A percentile compares a stretch with the other conserved stretches of the same genome.
Evolutionary conservation across 2,888 invertebrate genomes (phyloP).

Genomic region (Lamellibrachia satsuma): DNA sequence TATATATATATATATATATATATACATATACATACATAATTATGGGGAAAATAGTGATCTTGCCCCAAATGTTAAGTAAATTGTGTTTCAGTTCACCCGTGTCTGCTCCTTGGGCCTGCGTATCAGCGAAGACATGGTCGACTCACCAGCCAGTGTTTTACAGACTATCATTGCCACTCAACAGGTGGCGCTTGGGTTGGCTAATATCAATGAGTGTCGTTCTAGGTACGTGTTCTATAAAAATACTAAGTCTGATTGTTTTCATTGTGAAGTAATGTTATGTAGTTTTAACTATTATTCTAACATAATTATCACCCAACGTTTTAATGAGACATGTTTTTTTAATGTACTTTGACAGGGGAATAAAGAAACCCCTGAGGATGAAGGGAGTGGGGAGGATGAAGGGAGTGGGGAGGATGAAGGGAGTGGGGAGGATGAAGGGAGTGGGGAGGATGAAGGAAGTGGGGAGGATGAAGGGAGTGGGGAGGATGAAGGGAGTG

Average conservation of each 20-base stretch:
- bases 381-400: too few relatives aligned
- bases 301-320: neutral
- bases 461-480: too few relatives aligned
- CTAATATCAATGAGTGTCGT: slow-evolving; percentile 50
- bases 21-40: too few relatives aligned
- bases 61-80: neutral
- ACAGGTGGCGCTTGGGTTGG: slow-evolving; percentile 61
- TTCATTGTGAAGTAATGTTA: neutral
- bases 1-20: too few relatives aligned
- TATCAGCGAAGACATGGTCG: neutral
- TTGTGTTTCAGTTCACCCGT: neutral
- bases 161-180: slow-evolving; percentile 63
- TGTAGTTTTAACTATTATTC: neutral
- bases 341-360: neutral
- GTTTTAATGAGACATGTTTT: neutral
- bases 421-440: too few relatives aligned
- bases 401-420: too few relatives aligned
- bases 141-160: slow-evolving; percentile 46
- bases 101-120: neutral
- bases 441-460: too few relatives aligned
- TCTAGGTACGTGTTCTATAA: slow-evolving; percentile 25
- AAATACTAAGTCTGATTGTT: neutral
- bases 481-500: too few relatives aligned
- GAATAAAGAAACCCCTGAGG: too few relatives aligned
- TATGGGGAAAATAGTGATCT: too few relatives aligned